These are phyloP conservation scores for Heterotis niloticus DNA, from an alignment of 2,113 vertebrate genomes.

Conservation along the genomic window DNA sequence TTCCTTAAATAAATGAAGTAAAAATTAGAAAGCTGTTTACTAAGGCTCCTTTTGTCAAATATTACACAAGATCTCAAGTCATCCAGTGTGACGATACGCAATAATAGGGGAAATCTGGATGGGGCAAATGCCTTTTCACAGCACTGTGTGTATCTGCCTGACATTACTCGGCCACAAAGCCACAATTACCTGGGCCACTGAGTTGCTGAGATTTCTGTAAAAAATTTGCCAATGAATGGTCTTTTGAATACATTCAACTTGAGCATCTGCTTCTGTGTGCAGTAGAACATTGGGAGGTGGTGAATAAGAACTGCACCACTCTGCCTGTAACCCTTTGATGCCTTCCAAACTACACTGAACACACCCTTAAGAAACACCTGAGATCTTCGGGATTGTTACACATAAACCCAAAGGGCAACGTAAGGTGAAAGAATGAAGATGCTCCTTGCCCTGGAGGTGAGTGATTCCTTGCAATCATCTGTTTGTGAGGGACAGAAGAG, in stretches of 20 bases:
- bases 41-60: too few relatives aligned
- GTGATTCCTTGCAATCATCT: slow-evolving; percentile 46
- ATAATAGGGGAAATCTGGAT: not conserved
- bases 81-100: too few relatives aligned
- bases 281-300: too few relatives aligned
- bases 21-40: too few relatives aligned
- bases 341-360: not conserved
- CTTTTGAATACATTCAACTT: not conserved
- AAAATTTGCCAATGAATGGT: not conserved
- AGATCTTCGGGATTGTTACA: slow-evolving; percentile 1
- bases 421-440: slow-evolving; percentile 30
- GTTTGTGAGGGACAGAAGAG: slow-evolving; percentile 36
- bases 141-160: not conserved
- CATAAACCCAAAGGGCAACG: slow-evolving; percentile 2
- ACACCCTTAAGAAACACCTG: not conserved
- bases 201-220: not conserved
- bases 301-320: not conserved
- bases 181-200: not conserved
- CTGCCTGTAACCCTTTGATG: too few relatives aligned
- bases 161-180: too few relatives aligned
- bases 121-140: too few relatives aligned
- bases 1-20: too few relatives aligned
- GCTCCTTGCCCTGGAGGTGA: slow-evolving; percentile 39
- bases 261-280: not conserved
- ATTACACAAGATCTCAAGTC: too few relatives aligned